Conservation (phyloP, 2,113 vertebrate species). For the Hyperoodon ampullatus region DNA sequence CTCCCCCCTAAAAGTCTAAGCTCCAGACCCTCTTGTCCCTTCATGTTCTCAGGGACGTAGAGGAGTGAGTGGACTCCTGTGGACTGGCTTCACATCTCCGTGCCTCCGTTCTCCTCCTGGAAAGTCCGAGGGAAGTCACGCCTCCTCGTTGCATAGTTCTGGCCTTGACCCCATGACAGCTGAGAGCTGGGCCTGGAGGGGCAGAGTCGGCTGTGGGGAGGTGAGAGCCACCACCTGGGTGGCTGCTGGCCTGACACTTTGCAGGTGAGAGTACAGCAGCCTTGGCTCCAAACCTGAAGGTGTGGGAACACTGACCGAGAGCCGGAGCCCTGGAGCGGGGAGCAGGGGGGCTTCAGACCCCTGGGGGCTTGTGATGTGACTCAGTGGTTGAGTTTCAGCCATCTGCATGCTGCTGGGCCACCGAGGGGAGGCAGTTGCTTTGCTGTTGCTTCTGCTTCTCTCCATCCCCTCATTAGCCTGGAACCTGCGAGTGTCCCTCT, state of each 20-base stretch:
- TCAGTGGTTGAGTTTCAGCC: fast-evolving
- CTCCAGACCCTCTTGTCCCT: background rate
- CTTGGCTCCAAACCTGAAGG: background rate
- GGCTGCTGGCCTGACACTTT: background rate
- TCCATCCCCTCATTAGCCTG: background rate
- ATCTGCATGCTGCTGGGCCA: background rate
- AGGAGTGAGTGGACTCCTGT: background rate
- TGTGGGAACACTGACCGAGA: background rate
- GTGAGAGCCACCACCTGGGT: too few relatives aligned
- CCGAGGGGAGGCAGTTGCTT: fast-evolving
- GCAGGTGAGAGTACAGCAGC: background rate
- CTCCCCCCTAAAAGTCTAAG: too few relatives aligned
- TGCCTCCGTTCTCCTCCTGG: background rate
- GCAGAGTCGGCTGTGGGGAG: background rate
- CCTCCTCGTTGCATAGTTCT: background rate
- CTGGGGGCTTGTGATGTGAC: background rate
- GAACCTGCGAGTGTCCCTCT: background rate
- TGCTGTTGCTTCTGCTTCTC: background rate
- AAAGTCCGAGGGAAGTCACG: fast-evolving
- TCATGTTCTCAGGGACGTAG: fast-evolving
- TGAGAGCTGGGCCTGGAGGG: too few relatives aligned
- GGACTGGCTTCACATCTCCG: fast-evolving
- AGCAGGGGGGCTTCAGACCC: background rate
- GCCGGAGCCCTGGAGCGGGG: too few relatives aligned
- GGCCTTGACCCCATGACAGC: too few relatives aligned